Base-by-base conservation (phyloP, 2,888 invertebrate species). In the Chorisops tibialis region DNA sequence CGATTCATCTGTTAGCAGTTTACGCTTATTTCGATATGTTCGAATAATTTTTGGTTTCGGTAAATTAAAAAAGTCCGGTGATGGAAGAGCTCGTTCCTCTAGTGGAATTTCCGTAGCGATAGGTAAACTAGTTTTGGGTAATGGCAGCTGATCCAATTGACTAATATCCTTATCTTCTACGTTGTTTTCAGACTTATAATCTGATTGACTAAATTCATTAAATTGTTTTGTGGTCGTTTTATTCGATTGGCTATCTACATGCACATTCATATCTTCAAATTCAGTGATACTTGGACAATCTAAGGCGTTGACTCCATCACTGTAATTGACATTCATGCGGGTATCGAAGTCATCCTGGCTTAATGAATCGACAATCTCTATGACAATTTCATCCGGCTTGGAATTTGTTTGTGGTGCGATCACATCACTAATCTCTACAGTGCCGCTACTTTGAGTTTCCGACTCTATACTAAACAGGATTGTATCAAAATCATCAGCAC, bases 11-110 rank as follows among this genome's bases (percentile, higher is more conserved):
- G 14, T 18, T 47, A 24, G 49, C 18, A 50, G 18, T 48, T 63
- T 65, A 11, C 61, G 49, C 30, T 48, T 51, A 54, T 65, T 65
- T 45, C 61, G 59, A 50, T 65, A 65, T 14, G 65, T 65, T 52
- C 61, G 37, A 2, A 59, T 37, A 5, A 48, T 59, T 12, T 61
- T 56, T n/a, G 59, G 51, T 49, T 59, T 59, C 24, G 61, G 50
- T 16, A 63, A 52, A 38, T 61, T 58, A 6, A 65, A 54, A 14
- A 63, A 54, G 38, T 65, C 63, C 9, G 65, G 65, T 6, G 65
- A 65, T 9, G 65, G 61, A 18, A 61, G 19, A 24, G 12, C 12
- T 12, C 48, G 47, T 37, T 48, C 37, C 5, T 48, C 38, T 4
- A 30, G 12, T 12, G 41, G 6, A 11, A 41, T 2, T 41, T 41